A percentile compares a stretch with the other conserved stretches of the same genome.
These are phyloP conservation scores for Epistrophe grossulariae DNA, from an alignment of 2,888 invertebrate species.

Conservation along the genomic window DNA sequence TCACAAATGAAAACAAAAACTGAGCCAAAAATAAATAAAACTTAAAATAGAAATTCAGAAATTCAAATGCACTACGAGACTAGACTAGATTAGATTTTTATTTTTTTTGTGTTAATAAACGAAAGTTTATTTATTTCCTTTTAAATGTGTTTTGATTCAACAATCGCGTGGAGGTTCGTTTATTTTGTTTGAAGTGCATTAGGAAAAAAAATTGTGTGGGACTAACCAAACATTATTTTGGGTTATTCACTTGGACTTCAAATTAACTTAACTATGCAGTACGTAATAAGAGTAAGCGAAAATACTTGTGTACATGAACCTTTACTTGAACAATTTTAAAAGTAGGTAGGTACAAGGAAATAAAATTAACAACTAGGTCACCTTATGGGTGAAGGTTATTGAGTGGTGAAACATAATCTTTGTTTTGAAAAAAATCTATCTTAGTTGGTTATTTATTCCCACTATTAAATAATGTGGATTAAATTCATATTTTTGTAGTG, in stretches of 20 bases:
- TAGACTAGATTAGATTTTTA: slow-evolving; percentile 13
- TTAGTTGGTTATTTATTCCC: too few species aligned
- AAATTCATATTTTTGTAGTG: too few species aligned
- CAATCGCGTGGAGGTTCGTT: slow-evolving; percentile 40
- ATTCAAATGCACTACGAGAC: slow-evolving; percentile 16
- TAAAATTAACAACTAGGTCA: background rate
- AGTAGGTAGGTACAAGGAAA: background rate
- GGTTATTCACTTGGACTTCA: slow-evolving; percentile 29
- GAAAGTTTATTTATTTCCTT: slow-evolving; percentile 51
- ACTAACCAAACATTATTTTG: slow-evolving; percentile 40
- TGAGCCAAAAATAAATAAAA: slow-evolving; percentile 50
- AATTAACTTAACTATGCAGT: slow-evolving; percentile 25
- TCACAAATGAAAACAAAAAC: slow-evolving; percentile 44
- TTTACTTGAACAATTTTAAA: background rate
- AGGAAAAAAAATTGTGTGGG: slow-evolving; percentile 28
- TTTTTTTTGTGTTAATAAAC: slow-evolving; percentile 36
- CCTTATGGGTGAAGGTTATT: background rate
- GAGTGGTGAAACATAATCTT: too few species aligned
- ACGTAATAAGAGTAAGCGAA: slow-evolving; percentile 38
- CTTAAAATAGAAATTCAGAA: slow-evolving; percentile 49
- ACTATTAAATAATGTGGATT: too few species aligned
- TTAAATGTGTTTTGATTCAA: slow-evolving; percentile 38
- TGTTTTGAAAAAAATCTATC: too few species aligned
- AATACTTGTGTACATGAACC: background rate
- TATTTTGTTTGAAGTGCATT: slow-evolving; percentile 13